Evolutionary conservation across 2,113 vertebrate species (phyloP).

Genomic region (Uria aalge): DNA sequence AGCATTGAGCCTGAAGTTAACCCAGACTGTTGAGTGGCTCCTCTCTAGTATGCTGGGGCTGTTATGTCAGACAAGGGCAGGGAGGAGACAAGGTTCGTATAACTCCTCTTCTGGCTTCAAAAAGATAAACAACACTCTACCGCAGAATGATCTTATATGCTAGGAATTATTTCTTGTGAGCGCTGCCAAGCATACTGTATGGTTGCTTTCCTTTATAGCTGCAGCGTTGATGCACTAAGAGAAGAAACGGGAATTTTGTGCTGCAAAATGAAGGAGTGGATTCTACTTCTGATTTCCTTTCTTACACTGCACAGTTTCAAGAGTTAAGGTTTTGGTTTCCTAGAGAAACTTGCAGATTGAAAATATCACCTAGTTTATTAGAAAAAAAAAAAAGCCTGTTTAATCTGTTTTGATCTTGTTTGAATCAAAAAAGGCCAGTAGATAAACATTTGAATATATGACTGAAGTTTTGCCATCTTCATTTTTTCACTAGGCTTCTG

Average conservation of each 20-base stretch:
- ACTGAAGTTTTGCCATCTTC: background rate
- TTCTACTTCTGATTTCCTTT: background rate
- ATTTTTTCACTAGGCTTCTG: background rate
- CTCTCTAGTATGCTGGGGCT: background rate
- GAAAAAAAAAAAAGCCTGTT: background rate
- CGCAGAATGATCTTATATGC: background rate
- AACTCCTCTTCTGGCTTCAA: background rate
- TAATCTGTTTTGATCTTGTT: background rate
- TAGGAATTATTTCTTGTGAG: background rate
- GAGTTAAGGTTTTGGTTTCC: background rate
- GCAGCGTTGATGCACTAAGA: background rate
- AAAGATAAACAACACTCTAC: background rate
- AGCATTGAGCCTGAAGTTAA: background rate
- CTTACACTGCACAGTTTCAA: background rate
- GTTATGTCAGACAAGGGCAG: background rate
- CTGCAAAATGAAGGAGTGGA: background rate
- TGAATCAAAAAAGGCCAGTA: background rate
- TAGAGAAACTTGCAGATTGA: background rate
- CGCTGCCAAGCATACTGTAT: background rate
- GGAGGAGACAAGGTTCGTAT: background rate
- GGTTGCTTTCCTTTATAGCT: background rate
- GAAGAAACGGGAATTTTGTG: background rate
- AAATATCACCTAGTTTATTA: background rate
- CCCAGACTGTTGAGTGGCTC: rapidly evolving
- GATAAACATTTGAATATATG: background rate